Evolutionary conservation across 2,888 invertebrate genomes (phyloP).

Genomic region (Drosophila dives): DNA sequence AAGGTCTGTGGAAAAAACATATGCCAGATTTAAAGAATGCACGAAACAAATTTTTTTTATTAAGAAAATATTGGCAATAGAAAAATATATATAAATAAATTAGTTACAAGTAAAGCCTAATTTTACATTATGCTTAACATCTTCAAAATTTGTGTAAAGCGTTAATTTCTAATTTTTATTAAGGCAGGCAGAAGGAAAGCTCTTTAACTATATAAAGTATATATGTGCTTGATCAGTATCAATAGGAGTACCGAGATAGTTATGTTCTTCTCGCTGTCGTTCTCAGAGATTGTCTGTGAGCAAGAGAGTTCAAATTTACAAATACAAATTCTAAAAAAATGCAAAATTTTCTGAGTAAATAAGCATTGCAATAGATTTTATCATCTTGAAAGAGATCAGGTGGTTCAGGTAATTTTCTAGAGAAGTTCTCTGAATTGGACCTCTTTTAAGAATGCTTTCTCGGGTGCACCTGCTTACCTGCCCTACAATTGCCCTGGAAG

Average conservation of each 20-base stretch:
- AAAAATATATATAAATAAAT: neutral
- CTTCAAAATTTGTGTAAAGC: neutral
- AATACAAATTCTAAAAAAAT: neutral
- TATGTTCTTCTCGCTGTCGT: no score
- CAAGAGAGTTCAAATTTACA: neutral
- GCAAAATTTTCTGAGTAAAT: no score
- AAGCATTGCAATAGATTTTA: neutral
- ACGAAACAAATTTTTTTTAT: neutral
- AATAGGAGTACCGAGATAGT: no score
- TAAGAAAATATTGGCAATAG: neutral
- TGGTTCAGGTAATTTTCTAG: neutral
- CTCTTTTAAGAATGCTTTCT: neutral
- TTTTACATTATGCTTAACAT: neutral
- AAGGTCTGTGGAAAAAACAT: neutral
- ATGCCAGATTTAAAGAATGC: neutral
- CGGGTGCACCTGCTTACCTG: no score
- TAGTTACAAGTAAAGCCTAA: neutral
- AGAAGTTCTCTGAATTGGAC: neutral
- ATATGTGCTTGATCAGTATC: no score
- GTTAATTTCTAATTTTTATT: neutral
- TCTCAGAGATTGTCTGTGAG: neutral
- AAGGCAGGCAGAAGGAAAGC: neutral
- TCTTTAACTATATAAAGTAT: neutral
- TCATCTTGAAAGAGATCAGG: neutral
- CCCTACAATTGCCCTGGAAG: no score